Evolutionary conservation across 2,888 invertebrate species (phyloP).

Genomic region (Eristalinus sepulchralis): DNA sequence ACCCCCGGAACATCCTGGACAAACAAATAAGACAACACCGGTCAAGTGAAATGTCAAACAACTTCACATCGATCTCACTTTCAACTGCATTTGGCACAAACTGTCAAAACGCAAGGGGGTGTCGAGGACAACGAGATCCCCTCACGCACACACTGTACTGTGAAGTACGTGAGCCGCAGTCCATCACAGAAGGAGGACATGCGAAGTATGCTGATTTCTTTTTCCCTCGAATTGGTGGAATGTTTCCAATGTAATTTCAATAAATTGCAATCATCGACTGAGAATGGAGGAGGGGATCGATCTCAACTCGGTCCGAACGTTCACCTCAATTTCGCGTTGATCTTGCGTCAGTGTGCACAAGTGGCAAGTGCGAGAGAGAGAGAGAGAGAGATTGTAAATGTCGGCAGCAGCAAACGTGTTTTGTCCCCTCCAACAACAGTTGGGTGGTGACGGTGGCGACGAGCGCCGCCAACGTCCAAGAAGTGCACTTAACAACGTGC

Average conservation of each 20-base stretch:
- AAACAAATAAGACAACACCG: not conserved
- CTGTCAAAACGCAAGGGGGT: not conserved
- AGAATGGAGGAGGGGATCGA: not conserved
- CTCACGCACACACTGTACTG: not conserved
- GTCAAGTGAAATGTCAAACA: not conserved
- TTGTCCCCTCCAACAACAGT: not conserved
- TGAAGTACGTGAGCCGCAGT: not conserved
- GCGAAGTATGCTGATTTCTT: conserved; percentile 1
- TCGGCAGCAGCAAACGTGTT: conserved; percentile 49
- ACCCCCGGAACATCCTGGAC: too few species aligned
- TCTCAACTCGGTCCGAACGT: conserved; percentile 47
- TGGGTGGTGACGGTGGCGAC: not conserved
- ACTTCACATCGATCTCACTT: not conserved
- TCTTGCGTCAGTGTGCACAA: conserved; percentile 24
- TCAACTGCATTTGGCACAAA: not conserved
- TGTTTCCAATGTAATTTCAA: conserved; percentile 53
- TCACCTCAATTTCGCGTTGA: conserved; percentile 60
- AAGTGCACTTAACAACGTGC: conserved; percentile 52
- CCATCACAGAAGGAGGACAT: not conserved
- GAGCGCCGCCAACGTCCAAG: conserved; percentile 40
- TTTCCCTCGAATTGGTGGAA: conserved; percentile 23
- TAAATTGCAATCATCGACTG: conserved; percentile 40
- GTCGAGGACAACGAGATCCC: not conserved
- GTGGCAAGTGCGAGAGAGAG: conserved; percentile 42
- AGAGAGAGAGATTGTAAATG: conserved; percentile 44